A percentile compares a stretch with the other conserved stretches of the same genome.
Conservation (phyloP, 2,888 invertebrate genomes). For the Atrina japonica region DNA sequence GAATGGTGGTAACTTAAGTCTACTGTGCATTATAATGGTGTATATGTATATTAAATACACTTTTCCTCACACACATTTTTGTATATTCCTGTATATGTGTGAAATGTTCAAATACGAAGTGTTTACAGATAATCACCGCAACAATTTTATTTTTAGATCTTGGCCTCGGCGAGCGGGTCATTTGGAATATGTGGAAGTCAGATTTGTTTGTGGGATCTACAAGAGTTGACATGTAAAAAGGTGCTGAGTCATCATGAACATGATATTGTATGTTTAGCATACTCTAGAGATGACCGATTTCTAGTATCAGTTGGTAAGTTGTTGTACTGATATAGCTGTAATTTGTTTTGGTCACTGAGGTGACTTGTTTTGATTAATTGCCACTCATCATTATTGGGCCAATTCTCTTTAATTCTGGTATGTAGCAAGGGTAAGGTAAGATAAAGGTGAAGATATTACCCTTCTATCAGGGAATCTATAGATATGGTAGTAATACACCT, state of each 20-base stretch:
- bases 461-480: too few relatives aligned
- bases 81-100: neutral
- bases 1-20: too few relatives aligned
- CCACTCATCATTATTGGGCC: too few relatives aligned
- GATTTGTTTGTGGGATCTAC: conserved; percentile 78
- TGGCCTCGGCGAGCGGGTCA: conserved; percentile 78
- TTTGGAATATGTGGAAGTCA: conserved; percentile 71
- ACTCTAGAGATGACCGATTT: conserved; percentile 78
- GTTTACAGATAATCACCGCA: too few relatives aligned
- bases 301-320: conserved; percentile 78
- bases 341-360: too few relatives aligned
- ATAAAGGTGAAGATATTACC: too few relatives aligned
- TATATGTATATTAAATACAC: neutral
- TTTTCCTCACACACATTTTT: neutral
- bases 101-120: neutral
- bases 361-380: too few relatives aligned
- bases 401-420: too few relatives aligned
- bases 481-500: too few relatives aligned
- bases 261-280: conserved; percentile 74
- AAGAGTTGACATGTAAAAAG: conserved; percentile 66
- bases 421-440: too few relatives aligned
- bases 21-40: neutral
- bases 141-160: conserved; percentile 63
- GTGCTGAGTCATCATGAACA: conserved; percentile 73
- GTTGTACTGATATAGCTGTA: too few relatives aligned